phyloP scores from a whole-genome alignment of 2,888 invertebrate genomes.

The Drosophila incognita region DNA sequence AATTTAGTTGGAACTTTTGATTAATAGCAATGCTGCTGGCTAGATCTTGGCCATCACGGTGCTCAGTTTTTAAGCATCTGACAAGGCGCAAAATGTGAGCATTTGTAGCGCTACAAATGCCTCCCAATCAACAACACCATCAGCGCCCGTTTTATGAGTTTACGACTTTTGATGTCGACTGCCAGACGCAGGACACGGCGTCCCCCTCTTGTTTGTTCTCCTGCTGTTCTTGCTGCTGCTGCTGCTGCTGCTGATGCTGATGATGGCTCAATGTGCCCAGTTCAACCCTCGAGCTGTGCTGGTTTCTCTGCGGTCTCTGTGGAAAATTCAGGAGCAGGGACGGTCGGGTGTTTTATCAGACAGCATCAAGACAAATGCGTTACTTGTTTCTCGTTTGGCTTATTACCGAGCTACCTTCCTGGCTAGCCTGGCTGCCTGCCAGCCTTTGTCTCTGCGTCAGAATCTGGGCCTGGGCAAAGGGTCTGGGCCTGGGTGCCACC shows the following conservation, averaged over 20 bases:
- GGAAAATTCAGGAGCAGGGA: not conserved
- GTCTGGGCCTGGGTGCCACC: constrained; percentile 24
- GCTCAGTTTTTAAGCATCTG: constrained; percentile 48
- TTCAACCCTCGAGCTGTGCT: constrained; percentile 63
- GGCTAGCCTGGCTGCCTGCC: constrained; percentile 24
- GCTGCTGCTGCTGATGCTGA: constrained; percentile 7
- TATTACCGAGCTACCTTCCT: constrained; percentile 80
- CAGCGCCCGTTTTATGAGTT: constrained; percentile 71
- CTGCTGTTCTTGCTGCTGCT: constrained; percentile 6
- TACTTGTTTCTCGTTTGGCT: constrained; percentile 81
- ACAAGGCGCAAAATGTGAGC: constrained; percentile 64
- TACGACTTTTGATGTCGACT: constrained; percentile 74
- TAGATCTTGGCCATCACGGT: constrained; percentile 26
- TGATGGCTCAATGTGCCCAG: constrained; percentile 57
- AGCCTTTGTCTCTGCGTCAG: constrained; percentile 13
- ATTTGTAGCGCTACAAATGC: constrained; percentile 71
- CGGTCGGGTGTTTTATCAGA: constrained; percentile 65
- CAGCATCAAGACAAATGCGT: constrained; percentile 81
- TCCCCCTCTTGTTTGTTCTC: not conserved
- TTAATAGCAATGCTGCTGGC: constrained; percentile 30
- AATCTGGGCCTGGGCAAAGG: not conserved
- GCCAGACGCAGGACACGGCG: constrained; percentile 34
- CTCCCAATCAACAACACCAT: constrained; percentile 77
- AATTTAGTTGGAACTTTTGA: constrained; percentile 38
- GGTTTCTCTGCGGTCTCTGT: constrained; percentile 31